These are phyloP conservation scores for Chironomus striatipennis DNA, from an alignment of 1,140 invertebrate species.

Conservation along the genomic window DNA sequence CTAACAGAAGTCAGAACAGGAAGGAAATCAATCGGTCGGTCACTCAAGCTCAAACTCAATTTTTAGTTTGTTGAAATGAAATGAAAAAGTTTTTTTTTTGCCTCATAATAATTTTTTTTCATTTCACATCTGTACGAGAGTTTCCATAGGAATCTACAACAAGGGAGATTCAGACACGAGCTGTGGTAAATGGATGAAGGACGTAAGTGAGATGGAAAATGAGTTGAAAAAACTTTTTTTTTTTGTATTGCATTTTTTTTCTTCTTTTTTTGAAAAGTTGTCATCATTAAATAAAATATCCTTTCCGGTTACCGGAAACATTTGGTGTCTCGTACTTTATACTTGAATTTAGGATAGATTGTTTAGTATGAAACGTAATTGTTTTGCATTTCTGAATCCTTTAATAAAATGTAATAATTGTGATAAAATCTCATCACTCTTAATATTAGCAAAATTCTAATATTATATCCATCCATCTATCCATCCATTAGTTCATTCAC, in stretches of 20 bases:
- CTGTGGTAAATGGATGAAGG: too few species aligned
- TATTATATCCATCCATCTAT: too few species aligned
- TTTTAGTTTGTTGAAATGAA: too few species aligned
- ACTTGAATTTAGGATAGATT: neutral
- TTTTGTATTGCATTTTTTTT: neutral
- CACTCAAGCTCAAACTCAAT: neutral
- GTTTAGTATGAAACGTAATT: too few species aligned
- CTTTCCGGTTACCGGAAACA: neutral
- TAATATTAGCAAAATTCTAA: too few species aligned
- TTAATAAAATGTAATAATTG: too few species aligned
- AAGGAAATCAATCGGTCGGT: constrained; percentile 22
- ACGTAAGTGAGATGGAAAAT: too few species aligned
- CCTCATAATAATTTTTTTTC: constrained; percentile 16
- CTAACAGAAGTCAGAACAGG: neutral
- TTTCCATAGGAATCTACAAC: too few species aligned
- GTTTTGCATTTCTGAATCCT: too few species aligned
- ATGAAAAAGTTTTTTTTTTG: neutral
- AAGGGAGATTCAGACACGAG: too few species aligned
- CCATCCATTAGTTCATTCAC: too few species aligned
- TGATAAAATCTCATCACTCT: too few species aligned
- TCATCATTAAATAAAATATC: neutral
- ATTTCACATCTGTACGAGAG: neutral
- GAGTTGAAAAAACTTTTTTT: neutral
- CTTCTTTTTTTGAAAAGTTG: neutral
- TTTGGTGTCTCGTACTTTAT: constrained; percentile 14